These are phyloP conservation scores for Caenorhabditis sp. DNA, from an alignment of 2,888 invertebrate species.

Conservation along the genomic window DNA sequence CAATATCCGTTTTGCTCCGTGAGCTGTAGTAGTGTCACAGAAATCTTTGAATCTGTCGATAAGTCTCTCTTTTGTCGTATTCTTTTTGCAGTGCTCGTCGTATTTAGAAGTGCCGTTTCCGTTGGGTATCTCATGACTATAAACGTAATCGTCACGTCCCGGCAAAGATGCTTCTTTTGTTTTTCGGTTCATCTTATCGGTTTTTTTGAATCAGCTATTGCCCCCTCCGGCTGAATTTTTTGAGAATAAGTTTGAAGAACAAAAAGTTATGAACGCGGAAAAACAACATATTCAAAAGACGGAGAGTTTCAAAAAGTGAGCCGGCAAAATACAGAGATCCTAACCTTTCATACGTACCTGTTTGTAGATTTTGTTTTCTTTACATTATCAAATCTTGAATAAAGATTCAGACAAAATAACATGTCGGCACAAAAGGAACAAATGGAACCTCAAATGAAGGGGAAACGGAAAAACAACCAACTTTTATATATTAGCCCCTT, in stretches of 20 bases:
- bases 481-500: conserved; percentile 20
- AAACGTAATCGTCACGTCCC: conserved; percentile 61
- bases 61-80: not conserved
- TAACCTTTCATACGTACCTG: conserved; percentile 30
- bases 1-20: conserved; percentile 73
- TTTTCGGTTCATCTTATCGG: conserved; percentile 50
- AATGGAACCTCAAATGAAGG: not conserved
- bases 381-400: not conserved
- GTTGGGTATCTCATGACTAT: conserved; percentile 60
- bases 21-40: conserved; percentile 75
- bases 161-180: conserved; percentile 40
- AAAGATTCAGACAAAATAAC: conserved; percentile 47
- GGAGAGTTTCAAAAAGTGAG: conserved; percentile 4
- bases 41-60: conserved; percentile 61
- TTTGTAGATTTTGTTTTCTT: conserved; percentile 24
- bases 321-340: too few species aligned
- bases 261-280: too few species aligned
- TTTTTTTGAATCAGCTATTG: too few species aligned
- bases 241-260: not conserved
- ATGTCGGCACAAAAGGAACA: conserved; percentile 3
- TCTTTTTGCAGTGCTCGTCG: conserved; percentile 10
- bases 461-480: conserved; percentile 36
- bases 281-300: too few species aligned
- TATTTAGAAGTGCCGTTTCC: conserved; percentile 32
- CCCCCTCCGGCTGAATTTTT: conserved; percentile 16